These are phyloP conservation scores for Oryzias celebensis DNA, from an alignment of 2,113 vertebrate genomes.

Conservation along the genomic window DNA sequence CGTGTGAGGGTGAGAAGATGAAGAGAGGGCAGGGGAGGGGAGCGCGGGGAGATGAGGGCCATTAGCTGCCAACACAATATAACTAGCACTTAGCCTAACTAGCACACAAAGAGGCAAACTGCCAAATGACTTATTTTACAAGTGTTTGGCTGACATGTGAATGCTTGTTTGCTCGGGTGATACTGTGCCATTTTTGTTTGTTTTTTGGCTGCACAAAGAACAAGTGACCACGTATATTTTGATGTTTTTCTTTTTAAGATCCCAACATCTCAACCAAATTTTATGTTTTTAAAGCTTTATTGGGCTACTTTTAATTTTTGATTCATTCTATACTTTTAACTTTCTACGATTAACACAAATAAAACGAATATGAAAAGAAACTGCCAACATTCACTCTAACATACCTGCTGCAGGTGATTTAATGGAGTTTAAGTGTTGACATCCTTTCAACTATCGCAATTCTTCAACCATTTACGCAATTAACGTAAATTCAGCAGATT, in stretches of 20 bases:
- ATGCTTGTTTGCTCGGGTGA: constrained; percentile 33
- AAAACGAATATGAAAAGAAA: background rate
- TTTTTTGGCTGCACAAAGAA: constrained; percentile 27
- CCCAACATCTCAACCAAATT: too few species aligned
- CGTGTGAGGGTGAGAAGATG: constrained; percentile 58
- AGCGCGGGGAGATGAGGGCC: constrained; percentile 51
- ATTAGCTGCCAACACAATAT: constrained; percentile 69
- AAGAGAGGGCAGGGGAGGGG: constrained; percentile 45
- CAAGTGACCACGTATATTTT: background rate
- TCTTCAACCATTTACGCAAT: too few species aligned
- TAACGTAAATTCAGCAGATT: too few species aligned
- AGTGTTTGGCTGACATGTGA: constrained; percentile 42
- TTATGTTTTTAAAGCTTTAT: too few species aligned
- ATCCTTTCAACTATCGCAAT: too few species aligned
- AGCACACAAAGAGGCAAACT: constrained; percentile 52
- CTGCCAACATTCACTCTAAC: background rate
- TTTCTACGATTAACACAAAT: background rate
- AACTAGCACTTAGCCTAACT: constrained; percentile 64
- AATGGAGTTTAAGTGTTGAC: too few species aligned
- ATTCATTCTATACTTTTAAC: too few species aligned
- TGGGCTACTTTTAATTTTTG: too few species aligned
- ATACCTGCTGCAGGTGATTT: too few species aligned
- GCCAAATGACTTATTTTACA: constrained; percentile 60
- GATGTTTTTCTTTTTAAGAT: too few species aligned
- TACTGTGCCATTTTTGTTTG: constrained; percentile 34